Evolutionary conservation across 92 coral and sea anemone genomes (phyloP).

Genomic region (Hydrozoanthus gracilis): DNA sequence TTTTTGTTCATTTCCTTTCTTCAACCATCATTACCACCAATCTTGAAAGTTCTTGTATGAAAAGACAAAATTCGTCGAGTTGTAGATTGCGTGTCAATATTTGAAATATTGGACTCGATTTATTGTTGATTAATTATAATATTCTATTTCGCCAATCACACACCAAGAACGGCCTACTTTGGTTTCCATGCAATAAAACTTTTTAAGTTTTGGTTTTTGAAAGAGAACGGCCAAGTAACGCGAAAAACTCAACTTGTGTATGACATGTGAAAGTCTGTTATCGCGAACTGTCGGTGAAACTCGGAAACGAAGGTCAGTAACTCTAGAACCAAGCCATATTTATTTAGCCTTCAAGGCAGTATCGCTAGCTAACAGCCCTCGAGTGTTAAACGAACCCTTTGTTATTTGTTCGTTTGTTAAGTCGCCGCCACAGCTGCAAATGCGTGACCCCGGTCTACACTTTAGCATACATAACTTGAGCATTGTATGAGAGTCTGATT

Average conservation of each 20-base stretch:
- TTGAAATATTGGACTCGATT: constrained; percentile 18
- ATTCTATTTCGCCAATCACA: constrained; percentile 8
- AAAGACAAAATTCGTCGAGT: background rate
- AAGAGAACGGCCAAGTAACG: background rate
- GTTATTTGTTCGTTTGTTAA: background rate
- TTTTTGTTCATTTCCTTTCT: background rate
- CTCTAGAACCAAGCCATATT: constrained; percentile 5
- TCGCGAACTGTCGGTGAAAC: background rate
- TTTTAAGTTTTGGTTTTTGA: background rate
- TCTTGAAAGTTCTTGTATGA: background rate
- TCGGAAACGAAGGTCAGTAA: constrained; percentile 24
- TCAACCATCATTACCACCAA: background rate
- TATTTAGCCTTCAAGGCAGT: background rate
- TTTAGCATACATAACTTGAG: background rate
- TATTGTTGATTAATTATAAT: constrained; percentile 14
- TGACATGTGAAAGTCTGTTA: constrained; percentile 3
- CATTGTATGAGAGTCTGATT: background rate
- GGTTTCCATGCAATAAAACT: background rate
- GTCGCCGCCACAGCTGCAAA: background rate
- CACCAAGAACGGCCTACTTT: background rate
- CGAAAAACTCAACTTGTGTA: background rate
- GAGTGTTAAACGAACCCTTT: background rate
- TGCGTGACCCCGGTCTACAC: constrained; percentile 30
- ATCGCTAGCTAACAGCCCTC: constrained; percentile 19
- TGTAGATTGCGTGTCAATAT: constrained; percentile 34